phyloP scores from a whole-genome alignment of 2,797 vertebrate species.

The Xiphophorus birchmanni region DNA sequence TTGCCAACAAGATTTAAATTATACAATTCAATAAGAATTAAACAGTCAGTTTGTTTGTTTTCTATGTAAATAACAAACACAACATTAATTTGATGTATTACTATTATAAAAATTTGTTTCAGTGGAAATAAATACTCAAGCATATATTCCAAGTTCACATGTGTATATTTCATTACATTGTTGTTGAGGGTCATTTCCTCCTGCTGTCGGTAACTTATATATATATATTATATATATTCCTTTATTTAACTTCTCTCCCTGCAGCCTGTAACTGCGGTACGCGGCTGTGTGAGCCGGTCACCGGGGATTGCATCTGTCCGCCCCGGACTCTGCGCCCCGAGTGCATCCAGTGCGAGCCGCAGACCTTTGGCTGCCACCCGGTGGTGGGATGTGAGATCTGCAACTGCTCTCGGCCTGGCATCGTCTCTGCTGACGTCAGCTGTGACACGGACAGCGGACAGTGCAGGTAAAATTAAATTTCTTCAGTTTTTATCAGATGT shows the following conservation, averaged over 20 bases:
- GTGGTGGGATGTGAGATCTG: constrained; percentile 94
- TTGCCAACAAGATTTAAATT: too few species aligned
- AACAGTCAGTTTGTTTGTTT: too few species aligned
- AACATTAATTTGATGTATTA: too few species aligned
- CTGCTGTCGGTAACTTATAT: neutral
- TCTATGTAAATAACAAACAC: too few species aligned
- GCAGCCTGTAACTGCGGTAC: constrained; percentile 90
- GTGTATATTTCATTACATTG: too few species aligned
- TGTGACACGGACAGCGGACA: constrained; percentile 90
- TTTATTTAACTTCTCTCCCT: neutral
- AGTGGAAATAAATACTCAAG: too few species aligned
- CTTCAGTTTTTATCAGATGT: too few species aligned
- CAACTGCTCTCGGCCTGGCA: constrained; percentile 88
- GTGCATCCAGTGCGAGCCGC: constrained; percentile 88
- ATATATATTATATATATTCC: too few species aligned
- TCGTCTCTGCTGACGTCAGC: constrained; percentile 79
- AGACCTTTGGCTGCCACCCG: constrained; percentile 94
- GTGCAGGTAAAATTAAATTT: constrained; percentile 84
- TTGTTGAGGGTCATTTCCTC: too few species aligned
- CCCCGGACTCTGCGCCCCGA: constrained; percentile 89
- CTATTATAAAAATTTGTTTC: too few species aligned
- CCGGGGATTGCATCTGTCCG: constrained; percentile 92
- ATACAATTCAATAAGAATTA: too few species aligned
- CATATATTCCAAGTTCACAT: too few species aligned
- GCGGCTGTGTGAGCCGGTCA: constrained; percentile 89